Base-by-base conservation (phyloP, 2,888 invertebrate species). In the Melanotus villosus region DNA sequence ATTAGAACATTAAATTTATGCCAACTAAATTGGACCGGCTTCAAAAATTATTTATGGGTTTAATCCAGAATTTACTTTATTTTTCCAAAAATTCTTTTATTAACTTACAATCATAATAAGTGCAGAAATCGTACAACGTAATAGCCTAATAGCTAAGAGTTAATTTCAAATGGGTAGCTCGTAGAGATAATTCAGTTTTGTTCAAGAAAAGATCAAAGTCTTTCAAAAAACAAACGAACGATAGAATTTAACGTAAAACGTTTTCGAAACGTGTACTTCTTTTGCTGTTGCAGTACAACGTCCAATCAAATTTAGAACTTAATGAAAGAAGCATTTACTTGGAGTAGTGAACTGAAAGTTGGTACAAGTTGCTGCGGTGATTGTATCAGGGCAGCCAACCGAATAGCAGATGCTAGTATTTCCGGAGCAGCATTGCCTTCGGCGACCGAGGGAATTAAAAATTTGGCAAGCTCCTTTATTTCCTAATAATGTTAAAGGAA, bases 361-460 rank as follows among this genome's bases (percentile, higher is more conserved):
- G 64, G 70, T 73, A 73, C 71, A 74, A 74, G 68, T 74, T 66
- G 71, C 69, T 69, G 71, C 57, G 67, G 70, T 68, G 73, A 74
- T 73, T 73, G 70, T 73, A 65, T 72, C 66, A 73, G 62, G 45
- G 52, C 60, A 68, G 68, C 52, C 47, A 62, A 71, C 72, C 65
- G 72, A 71, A 67, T 50, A 68, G 68, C 75, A 74, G 72, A 73
- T 74, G 75, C 72, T 62, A 67, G 72, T 65, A 68, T 72, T 72
- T 75, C 74, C 72, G 70, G 70, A 68, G 72, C 65, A 66, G 68
- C 64, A 67, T 67, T 70, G 71, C 74, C 64, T 56, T 43, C 64
- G 71, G 71, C 71, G 58, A 56, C 65, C 47, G 60, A 72, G 56
- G 70, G 71, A 76, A 76, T 75, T 76, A 75, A 73, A 76, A 74